Base-by-base conservation (phyloP, 2,888 invertebrate species). In the Drosophila stalkeri region DNA sequence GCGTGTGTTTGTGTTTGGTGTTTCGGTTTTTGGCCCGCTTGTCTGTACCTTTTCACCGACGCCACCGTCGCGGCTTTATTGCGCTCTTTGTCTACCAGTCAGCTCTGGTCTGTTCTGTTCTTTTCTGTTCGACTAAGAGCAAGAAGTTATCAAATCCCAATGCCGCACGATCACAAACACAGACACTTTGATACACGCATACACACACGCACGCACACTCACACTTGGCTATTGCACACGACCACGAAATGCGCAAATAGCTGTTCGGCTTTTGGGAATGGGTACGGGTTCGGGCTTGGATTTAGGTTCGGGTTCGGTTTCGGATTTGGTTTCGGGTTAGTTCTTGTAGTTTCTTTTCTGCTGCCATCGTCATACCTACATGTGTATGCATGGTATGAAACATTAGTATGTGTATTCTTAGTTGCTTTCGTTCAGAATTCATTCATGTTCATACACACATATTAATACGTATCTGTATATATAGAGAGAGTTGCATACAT, bases 11-110 rank as follows among this genome's bases (percentile, higher is more conserved):
- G 52, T 70, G 47, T 62, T 62, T 64, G 67, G 80, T 78, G 73
- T 88, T 89, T 81, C 59, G 84, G 76, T 80, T 82, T 82, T 86
- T 65, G 65, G 79, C 79, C 76, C 72, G 81, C 79, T 89, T 89
- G 81, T 75, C 75, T 89, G 87, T 79, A 86, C 84, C 77, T 82
- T 83, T 76, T 76, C 49, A 74, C 44, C 71, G 64, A 66, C 72
- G 74, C 67, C 55, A 64, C 46, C 62, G 47, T 69, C 74, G 63
- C 80, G 80, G 55, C 77, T 84, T 81, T 89, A 81, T 89, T 73
- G 85, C 80, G 89, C 69, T 89, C 86, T 86, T 86, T 86, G 89
- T 86, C 85, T 89, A 73, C 80, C 87, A 75, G 55, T 66, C 56
- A 49, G 69, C 66, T 68, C 64, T 46, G 55, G 18, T 67, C 55